Conservation (phyloP, 2,888 invertebrate genomes). For the Falcaria lacertinaria region DNA sequence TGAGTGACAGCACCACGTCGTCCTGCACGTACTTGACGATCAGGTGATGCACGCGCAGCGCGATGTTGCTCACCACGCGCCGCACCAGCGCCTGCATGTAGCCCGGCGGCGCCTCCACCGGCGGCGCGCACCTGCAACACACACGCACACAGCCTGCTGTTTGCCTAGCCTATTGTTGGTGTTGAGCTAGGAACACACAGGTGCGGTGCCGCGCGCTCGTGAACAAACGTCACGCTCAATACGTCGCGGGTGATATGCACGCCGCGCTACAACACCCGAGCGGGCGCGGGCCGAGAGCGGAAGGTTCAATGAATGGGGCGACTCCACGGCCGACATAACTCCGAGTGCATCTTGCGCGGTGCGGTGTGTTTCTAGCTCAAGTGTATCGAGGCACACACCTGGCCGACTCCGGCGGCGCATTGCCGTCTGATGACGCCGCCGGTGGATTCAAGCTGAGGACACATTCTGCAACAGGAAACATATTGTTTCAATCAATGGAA, state of each 20-base stretch:
- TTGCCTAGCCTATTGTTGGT: too few relatives aligned
- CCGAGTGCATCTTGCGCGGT: too few relatives aligned
- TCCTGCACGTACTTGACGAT: slow-evolving; percentile 98
- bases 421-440: slow-evolving; percentile 38
- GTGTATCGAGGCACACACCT: slow-evolving; percentile 41
- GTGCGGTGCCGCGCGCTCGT: too few relatives aligned
- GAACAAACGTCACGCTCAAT: too few relatives aligned
- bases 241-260: too few relatives aligned
- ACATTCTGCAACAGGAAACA: slow-evolving; percentile 47
- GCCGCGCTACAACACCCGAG: too few relatives aligned
- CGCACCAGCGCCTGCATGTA: slow-evolving; percentile 92
- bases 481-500: too few relatives aligned
- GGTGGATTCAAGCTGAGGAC: slow-evolving; percentile 59
- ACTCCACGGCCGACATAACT: too few relatives aligned
- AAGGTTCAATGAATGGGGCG: too few relatives aligned
- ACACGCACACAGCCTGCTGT: neutral
- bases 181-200: too few relatives aligned
- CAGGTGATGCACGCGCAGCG: slow-evolving; percentile 93
- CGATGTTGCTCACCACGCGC: slow-evolving; percentile 95
- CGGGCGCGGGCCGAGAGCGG: too few relatives aligned
- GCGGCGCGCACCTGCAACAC: slow-evolving; percentile 38
- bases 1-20: slow-evolving; percentile 96
- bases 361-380: too few relatives aligned
- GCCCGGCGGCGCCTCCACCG: slow-evolving; percentile 86
- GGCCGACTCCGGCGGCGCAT: slow-evolving; percentile 27